A percentile compares a stretch with the other conserved stretches of the same genome.
These are phyloP conservation scores for Manacus vitellinus DNA, from an alignment of 2,113 vertebrate genomes.

Conservation along the genomic window DNA sequence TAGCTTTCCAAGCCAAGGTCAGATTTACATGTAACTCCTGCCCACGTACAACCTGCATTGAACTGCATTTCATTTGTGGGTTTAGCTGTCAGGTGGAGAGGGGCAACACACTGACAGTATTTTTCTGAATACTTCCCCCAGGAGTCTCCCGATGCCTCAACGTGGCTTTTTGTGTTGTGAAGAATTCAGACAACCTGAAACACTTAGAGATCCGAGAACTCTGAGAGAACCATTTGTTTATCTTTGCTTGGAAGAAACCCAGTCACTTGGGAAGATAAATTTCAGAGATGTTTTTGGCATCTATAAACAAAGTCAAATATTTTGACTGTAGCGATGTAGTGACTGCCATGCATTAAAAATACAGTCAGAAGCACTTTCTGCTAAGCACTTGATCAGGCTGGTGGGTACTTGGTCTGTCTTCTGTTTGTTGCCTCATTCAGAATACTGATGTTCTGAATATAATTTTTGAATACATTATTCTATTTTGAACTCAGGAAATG, in stretches of 20 bases:
- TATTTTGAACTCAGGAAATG: not conserved
- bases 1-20: not conserved
- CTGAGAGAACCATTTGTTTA: not conserved
- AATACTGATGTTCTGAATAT: not conserved
- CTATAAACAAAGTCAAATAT: slow-evolving; percentile 32
- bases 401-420: not conserved
- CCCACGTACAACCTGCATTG: not conserved
- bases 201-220: not conserved
- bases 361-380: not conserved
- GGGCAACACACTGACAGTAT: not conserved
- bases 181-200: not conserved
- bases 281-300: not conserved
- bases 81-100: not conserved
- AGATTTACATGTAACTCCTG: not conserved
- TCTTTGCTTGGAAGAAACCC: not conserved
- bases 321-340: not conserved
- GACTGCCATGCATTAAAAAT: not conserved
- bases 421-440: not conserved
- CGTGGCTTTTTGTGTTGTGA: not conserved
- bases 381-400: not conserved
- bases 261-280: not conserved
- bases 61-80: not conserved
- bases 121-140: not conserved
- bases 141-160: not conserved
- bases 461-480: not conserved